Conservation (phyloP, 2,888 invertebrate species). For the Lochmaea capreae region DNA sequence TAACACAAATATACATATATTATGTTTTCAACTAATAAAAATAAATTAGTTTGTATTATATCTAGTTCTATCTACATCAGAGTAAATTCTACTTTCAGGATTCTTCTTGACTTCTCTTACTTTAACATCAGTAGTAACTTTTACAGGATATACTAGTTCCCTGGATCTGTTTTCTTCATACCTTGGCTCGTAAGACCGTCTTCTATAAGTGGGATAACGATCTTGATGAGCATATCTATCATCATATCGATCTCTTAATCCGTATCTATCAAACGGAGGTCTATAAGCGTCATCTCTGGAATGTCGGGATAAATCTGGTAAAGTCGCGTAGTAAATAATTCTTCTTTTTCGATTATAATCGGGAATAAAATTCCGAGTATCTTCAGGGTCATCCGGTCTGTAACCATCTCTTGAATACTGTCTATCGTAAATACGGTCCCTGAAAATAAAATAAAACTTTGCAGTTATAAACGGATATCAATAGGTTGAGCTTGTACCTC, state of each 20-base stretch:
- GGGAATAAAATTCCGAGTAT: conserved; percentile 48
- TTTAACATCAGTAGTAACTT: conserved; percentile 62
- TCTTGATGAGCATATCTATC: conserved; percentile 45
- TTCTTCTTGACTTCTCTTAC: conserved; percentile 62
- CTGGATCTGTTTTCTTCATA: conserved; percentile 47
- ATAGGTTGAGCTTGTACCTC: conserved; percentile 4
- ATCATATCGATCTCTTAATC: conserved; percentile 48
- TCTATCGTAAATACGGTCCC: conserved; percentile 40
- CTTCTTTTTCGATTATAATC: conserved; percentile 67
- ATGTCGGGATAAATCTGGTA: conserved; percentile 76
- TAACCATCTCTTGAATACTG: conserved; percentile 29
- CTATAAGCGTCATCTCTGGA: conserved; percentile 71
- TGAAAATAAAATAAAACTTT: too few species aligned
- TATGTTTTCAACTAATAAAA: neutral
- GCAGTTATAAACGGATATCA: too few species aligned
- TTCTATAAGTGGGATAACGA: conserved; percentile 25
- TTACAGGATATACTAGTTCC: conserved; percentile 58
- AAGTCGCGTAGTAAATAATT: conserved; percentile 77
- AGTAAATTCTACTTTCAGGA: conserved; percentile 63
- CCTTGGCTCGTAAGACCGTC: conserved; percentile 29
- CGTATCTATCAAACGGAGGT: conserved; percentile 64
- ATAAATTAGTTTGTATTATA: neutral
- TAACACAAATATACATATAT: neutral
- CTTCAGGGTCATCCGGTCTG: conserved; percentile 22
- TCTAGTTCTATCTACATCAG: conserved; percentile 55